Conservation (phyloP, 2,888 invertebrate genomes). For the Ochlodes sylvanus region DNA sequence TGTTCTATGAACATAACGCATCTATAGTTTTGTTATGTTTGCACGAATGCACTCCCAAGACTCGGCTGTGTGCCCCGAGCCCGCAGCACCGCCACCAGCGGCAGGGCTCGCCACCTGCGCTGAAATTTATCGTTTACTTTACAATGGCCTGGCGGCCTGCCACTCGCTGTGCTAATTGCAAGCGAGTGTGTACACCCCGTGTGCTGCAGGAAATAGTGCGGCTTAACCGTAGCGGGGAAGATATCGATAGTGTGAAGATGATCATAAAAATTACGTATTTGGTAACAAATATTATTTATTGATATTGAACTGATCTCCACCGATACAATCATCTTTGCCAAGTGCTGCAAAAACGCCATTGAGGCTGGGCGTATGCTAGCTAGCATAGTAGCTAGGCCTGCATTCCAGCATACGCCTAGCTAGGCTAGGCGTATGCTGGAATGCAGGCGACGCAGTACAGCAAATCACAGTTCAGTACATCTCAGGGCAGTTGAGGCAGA, state of each 20-base stretch:
- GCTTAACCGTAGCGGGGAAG: neutral
- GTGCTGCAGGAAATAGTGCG: neutral
- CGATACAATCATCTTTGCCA: neutral
- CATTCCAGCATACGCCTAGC: too few species aligned
- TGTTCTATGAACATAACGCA: too few species aligned
- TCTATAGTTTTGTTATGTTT: too few species aligned
- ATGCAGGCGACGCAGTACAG: too few species aligned
- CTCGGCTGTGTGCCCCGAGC: neutral
- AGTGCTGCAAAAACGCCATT: neutral
- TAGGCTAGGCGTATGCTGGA: too few species aligned
- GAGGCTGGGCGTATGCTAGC: too few species aligned
- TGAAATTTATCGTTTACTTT: conserved; percentile 61
- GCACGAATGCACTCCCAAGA: neutral
- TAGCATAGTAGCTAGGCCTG: too few species aligned
- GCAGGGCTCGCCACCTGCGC: conserved; percentile 55
- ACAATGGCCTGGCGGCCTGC: conserved; percentile 65
- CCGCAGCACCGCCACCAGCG: conserved; percentile 18
- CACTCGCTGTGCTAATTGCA: conserved; percentile 45
- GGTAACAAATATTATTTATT: too few species aligned
- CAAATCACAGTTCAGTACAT: too few species aligned
- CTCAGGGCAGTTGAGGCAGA: too few species aligned
- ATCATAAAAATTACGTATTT: too few species aligned
- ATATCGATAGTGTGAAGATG: too few species aligned
- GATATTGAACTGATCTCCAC: neutral
- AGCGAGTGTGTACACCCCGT: neutral